Percentiles rank a stretch among this genome's conserved stretches.
phyloP scores from a whole-genome alignment of 2,113 vertebrate species.

The Ailuropoda melanoleuca region DNA sequence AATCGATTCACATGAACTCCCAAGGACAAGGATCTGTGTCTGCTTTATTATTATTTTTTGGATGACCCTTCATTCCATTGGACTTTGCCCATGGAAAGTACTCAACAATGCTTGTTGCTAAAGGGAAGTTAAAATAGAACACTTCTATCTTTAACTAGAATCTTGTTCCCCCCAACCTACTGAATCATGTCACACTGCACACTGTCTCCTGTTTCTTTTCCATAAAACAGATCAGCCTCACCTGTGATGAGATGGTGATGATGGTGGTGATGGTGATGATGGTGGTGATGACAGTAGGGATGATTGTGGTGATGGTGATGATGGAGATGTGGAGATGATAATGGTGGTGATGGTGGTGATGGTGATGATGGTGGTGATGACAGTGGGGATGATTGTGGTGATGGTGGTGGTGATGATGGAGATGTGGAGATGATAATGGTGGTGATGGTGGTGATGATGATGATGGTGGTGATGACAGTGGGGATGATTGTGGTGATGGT shows the following conservation, averaged over 20 bases:
- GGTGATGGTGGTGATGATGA: accelerated
- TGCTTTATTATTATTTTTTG: no score
- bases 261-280: background rate
- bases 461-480: accelerated
- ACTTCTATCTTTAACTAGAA: background rate
- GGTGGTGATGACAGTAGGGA: accelerated
- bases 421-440: no score
- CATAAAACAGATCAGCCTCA: accelerated
- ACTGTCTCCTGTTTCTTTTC: background rate
- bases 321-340: accelerated
- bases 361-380: accelerated
- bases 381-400: accelerated
- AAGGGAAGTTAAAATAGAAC: background rate
- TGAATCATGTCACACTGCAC: background rate
- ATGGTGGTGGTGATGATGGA: background rate
- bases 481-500: accelerated
- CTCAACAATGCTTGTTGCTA: background rate
- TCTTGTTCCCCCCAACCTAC: background rate
- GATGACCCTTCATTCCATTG: background rate
- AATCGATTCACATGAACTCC: background rate
- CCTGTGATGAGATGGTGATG: background rate
- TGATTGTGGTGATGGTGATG: accelerated
- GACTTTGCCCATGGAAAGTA: no score
- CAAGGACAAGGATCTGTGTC: background rate
- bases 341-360: accelerated